These are phyloP conservation scores for Tenthredo notha DNA, from an alignment of 2,888 invertebrate genomes.

Conservation along the genomic window DNA sequence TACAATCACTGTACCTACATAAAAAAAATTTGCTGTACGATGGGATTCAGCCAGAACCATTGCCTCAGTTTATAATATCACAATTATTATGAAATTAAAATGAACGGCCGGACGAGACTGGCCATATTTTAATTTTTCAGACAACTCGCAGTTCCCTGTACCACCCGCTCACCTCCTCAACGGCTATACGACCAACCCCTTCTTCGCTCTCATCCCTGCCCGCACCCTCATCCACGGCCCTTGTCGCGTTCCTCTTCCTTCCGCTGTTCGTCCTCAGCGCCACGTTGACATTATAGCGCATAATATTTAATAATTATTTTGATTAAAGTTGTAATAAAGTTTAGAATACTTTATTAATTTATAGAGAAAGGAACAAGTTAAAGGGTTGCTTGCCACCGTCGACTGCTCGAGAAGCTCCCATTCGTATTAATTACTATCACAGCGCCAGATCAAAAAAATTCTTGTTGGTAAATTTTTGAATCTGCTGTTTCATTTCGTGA, in stretches of 20 bases:
- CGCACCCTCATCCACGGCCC: constrained; percentile 47
- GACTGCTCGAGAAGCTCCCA: constrained; percentile 61
- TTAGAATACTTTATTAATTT: constrained; percentile 78
- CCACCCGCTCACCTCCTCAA: constrained; percentile 59
- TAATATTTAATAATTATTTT: constrained; percentile 79
- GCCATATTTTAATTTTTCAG: constrained; percentile 77
- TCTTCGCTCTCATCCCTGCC: constrained; percentile 33
- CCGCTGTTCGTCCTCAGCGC: constrained; percentile 58
- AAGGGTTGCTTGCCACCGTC: constrained; percentile 70
- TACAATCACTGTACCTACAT: neutral
- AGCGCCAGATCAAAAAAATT: constrained; percentile 43
- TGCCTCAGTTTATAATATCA: constrained; percentile 36
- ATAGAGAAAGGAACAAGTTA: constrained; percentile 73
- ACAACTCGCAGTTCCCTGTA: constrained; percentile 61
- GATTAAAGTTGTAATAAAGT: constrained; percentile 78
- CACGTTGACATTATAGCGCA: constrained; percentile 74
- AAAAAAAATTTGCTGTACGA: neutral
- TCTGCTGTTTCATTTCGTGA: neutral
- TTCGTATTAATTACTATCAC: constrained; percentile 73
- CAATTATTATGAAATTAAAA: constrained; percentile 72
- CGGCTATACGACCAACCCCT: constrained; percentile 52
- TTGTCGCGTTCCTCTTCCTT: constrained; percentile 43
- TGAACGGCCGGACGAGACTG: constrained; percentile 70
- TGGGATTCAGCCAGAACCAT: constrained; percentile 1
- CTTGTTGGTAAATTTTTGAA: constrained; percentile 12